Evolutionary conservation across 2,113 vertebrate genomes (phyloP), one percentile per base, ranked within the genome.

Genomic region (Suricata suricatta): DNA sequence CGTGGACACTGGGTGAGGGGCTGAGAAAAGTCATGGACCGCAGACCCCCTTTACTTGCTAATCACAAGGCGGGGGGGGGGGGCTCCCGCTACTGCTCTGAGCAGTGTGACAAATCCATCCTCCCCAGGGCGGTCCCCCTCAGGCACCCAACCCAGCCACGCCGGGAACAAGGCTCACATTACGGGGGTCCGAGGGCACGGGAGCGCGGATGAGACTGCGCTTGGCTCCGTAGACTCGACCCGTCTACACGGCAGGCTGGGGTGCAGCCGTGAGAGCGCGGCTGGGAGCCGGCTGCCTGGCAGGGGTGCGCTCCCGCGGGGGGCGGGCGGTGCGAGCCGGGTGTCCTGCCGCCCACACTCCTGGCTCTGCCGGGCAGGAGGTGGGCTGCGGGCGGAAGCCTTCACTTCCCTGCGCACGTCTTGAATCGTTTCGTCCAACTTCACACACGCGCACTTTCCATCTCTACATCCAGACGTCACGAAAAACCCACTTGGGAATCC

Each of bases 351-450:
- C 38, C 23, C 54, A 29, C 66, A 76, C 41, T 23, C 33, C 52
- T 2, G 54, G 3, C n/a, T 15, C 44, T 33, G 11, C 4, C 8
- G 41, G 66, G 29, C 17, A 5, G 50, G 50, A 47, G 35, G 86
- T 19, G 5, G 27, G 25, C 1, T 9, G 77, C 1, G 64, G 33
- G 27, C 9, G n/a, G 44, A 16, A 31, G 64, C 21, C 3, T 1
- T 12, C 33, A 2, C 33, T 44, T 57, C 7, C 19, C 17, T 0
- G 2, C 9, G 5, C 0, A 41, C 21, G 0, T 27, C n/a, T 57
- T 44, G 12, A n/a, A 33, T 1, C 4, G 33, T 7, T 0, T 0
- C 7, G 66, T 50, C 13, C 31, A 5, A 1, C 4, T 13, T 44
- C 27, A 17, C 29, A 27, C 3, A 1, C 19, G 17, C 23, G 29